These are phyloP conservation scores for Esox lucius DNA, from an alignment of 2,797 vertebrate genomes.

Conservation along the genomic window DNA sequence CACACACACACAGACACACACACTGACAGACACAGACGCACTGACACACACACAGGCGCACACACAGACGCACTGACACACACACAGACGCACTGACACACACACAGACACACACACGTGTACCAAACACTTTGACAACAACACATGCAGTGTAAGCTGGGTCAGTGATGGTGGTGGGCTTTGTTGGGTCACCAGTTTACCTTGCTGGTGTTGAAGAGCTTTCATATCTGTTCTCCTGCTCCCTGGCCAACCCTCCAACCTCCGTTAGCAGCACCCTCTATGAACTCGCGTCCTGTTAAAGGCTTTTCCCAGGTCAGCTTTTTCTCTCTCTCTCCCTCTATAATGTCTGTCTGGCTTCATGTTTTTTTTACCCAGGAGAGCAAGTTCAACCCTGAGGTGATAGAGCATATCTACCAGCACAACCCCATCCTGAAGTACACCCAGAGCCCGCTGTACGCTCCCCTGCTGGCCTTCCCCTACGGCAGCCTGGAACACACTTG, in stretches of 20 bases:
- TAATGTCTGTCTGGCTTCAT: not conserved
- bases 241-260: not conserved
- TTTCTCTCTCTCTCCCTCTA: not conserved
- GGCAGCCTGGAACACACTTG: constrained; percentile 84
- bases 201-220: constrained; percentile 56
- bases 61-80: too few species aligned
- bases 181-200: constrained; percentile 56
- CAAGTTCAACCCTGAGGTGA: constrained; percentile 83
- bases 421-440: constrained; percentile 94
- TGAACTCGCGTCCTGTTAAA: not conserved
- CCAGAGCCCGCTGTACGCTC: constrained; percentile 87
- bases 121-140: constrained; percentile 24
- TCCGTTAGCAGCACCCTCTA: not conserved
- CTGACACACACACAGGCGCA: too few species aligned
- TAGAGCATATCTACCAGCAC: constrained; percentile 92
- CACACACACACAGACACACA: constrained; percentile 26
- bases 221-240: constrained; percentile 46
- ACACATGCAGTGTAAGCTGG: constrained; percentile 59
- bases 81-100: too few species aligned
- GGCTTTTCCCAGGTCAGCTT: not conserved
- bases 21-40: constrained; percentile 10
- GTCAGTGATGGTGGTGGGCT: constrained; percentile 47
- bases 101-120: too few species aligned
- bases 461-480: constrained; percentile 91
- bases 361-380: constrained; percentile 79